Evolutionary conservation across 2,888 invertebrate species (phyloP), one percentile per base, ranked within the genome.

Genomic region (Opisthograptis luteolata): DNA sequence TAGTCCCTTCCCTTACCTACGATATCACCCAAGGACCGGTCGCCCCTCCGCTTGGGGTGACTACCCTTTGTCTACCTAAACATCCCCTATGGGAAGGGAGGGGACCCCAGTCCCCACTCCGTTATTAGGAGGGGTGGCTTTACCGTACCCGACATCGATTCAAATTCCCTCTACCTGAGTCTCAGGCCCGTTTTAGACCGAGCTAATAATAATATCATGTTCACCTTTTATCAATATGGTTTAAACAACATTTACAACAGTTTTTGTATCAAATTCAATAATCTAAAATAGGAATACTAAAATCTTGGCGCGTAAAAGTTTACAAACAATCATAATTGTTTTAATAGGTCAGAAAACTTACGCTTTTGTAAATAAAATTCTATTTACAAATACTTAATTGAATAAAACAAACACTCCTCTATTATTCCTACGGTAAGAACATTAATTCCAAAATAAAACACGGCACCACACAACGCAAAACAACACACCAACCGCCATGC

Each of bases 21-120:
- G 73, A 66, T 73, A 75, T 79, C 81, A 81, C 83, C 82, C 81
- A 80, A 80, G 82, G 83, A 81, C 76, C 79, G 73, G 69, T 76
- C 81, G 81, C 87, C 87, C 87, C 87, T 87, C 80, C 72, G 85
- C 70, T 76, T 79, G 82, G 89, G 88, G 87, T 81, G 85, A 83
- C 82, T 87, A 87, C 89, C 88, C 88, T 88, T 87, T 89, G 89
- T 85, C 83, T 84, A 76, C 85, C 84, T 81, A 76, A 76, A 79
- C 82, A 79, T 83, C 84, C 85, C 87, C 78, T 82, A 81, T 69
- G 70, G 67, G 76, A 82, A 80, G 87, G 87, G 87, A 83, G 87
- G 87, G 81, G 76, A 83, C 84, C 88, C 88, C 88, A 84, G 83
- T 86, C 78, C 76, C 88, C 88, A 84, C 84, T 86, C 78, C 76